A percentile compares a stretch with the other conserved stretches of the same genome.
These are phyloP conservation scores for Plusia festucae DNA, from an alignment of 2,888 invertebrate genomes.

Conservation along the genomic window DNA sequence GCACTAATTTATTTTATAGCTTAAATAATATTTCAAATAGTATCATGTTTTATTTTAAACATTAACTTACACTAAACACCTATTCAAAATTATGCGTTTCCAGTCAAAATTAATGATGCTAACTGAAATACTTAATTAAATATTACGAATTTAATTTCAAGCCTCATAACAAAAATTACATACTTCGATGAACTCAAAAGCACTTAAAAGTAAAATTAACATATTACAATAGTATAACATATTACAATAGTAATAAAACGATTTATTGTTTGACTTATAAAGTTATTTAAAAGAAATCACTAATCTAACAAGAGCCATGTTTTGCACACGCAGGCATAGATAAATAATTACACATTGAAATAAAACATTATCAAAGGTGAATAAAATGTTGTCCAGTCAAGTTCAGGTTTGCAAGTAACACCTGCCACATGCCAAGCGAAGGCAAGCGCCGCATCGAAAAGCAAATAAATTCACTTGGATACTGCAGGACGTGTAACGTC, in stretches of 20 bases:
- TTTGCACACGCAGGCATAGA: constrained; percentile 32
- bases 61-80: neutral
- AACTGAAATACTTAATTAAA: neutral
- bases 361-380: constrained; percentile 65
- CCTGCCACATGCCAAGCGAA: constrained; percentile 76
- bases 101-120: neutral
- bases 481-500: constrained; percentile 73
- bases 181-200: no score
- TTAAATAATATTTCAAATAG: neutral
- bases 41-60: neutral
- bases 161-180: no score
- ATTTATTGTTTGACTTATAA: neutral
- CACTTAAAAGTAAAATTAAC: no score
- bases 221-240: neutral
- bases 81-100: neutral
- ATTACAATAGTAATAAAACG: neutral
- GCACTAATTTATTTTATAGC: constrained; percentile 7
- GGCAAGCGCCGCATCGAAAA: constrained; percentile 69
- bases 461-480: constrained; percentile 76
- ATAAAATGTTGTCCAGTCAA: constrained; percentile 81
- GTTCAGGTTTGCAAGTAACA: constrained; percentile 76
- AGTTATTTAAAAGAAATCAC: neutral
- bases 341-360: constrained; percentile 61
- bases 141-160: no score
- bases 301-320: constrained; percentile 23